phyloP scores from a whole-genome alignment of 2,888 invertebrate species.

The Altica lythri region DNA sequence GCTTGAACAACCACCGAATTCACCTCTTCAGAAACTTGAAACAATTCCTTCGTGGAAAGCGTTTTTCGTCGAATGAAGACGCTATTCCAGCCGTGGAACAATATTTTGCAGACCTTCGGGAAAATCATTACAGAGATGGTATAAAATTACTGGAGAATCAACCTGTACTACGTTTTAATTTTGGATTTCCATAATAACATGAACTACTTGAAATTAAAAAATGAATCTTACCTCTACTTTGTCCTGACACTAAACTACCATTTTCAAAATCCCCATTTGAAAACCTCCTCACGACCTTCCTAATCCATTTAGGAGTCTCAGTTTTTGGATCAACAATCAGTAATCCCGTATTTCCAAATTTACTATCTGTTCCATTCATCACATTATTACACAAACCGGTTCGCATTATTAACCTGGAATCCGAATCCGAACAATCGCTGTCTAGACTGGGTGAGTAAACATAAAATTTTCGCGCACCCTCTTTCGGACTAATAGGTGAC shows the following conservation, averaged over 20 bases:
- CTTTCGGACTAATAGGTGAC: conserved; percentile 55
- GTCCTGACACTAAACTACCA: conserved; percentile 56
- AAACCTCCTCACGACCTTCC: conserved; percentile 55
- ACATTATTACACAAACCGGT: conserved; percentile 43
- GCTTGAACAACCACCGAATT: too few relatives aligned
- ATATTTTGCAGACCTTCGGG: too few relatives aligned
- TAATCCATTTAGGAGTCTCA: conserved; percentile 56
- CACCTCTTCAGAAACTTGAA: too few relatives aligned
- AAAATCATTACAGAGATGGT: too few relatives aligned
- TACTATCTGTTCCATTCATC: conserved; percentile 38
- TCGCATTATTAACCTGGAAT: conserved; percentile 54
- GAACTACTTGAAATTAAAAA: too few relatives aligned
- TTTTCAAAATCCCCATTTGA: conserved; percentile 57
- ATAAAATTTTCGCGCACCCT: conserved; percentile 53
- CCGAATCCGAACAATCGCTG: conserved; percentile 56
- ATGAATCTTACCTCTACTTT: conserved; percentile 55
- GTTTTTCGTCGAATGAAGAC: too few relatives aligned
- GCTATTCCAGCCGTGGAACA: too few relatives aligned
- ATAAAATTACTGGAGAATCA: too few relatives aligned
- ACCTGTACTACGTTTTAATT: too few relatives aligned
- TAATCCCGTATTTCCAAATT: conserved; percentile 47
- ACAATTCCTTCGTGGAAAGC: too few relatives aligned
- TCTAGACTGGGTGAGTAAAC: conserved; percentile 57
- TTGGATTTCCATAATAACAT: too few relatives aligned
- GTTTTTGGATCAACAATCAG: conserved; percentile 54